Evolutionary conservation across 2,888 invertebrate species (phyloP), one percentile per base, ranked within the genome.

Genomic region (Belgica antarctica): DNA sequence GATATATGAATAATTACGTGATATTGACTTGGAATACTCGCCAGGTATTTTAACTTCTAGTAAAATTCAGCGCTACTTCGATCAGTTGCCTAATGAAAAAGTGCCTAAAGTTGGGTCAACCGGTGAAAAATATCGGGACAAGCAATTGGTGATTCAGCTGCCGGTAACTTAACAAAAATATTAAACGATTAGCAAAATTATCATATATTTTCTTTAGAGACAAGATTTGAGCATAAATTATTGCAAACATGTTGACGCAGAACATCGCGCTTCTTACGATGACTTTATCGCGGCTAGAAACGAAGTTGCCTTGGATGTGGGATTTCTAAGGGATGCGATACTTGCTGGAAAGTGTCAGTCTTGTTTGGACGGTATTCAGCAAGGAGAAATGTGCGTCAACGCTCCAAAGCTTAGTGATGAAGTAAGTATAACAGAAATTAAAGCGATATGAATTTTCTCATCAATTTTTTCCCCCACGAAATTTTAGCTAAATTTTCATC

Each of bases 271-370:
- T 73, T 89, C 92, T 75, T 97, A 91, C 79, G 91, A 95, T 81
- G 95, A 96, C 80, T 98, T 98, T 80, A 89, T 96, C 74, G 88
- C 93, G 65, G 92, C 92, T 70, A 85, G 98, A 68, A 97, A 98
- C 80, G 95, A 96, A 82, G 90, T 95, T 75, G 95, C 96, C 46
- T 84, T 98, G 77, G 98, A 97, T 80, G 93, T 98, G 77, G 98
- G 85, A 75, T 80, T 83, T 73, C 84, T 85, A 62, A 84, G 92
- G 76, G 85, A 85, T 79, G 83, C 85, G 74, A 82, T 83, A 72
- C 83, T 83, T 73, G 78, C 81, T 72, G 81, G 82, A 84, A 87
- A 87, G 72, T 98, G 98, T 80, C 86, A 87, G 73, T 87, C 88
- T 74, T 98, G 98, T 81, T 85, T 86, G 75, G 88, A 91, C 75